Base-by-base conservation (phyloP, 2,113 vertebrate species). In the Malurus alboscapulatus region DNA sequence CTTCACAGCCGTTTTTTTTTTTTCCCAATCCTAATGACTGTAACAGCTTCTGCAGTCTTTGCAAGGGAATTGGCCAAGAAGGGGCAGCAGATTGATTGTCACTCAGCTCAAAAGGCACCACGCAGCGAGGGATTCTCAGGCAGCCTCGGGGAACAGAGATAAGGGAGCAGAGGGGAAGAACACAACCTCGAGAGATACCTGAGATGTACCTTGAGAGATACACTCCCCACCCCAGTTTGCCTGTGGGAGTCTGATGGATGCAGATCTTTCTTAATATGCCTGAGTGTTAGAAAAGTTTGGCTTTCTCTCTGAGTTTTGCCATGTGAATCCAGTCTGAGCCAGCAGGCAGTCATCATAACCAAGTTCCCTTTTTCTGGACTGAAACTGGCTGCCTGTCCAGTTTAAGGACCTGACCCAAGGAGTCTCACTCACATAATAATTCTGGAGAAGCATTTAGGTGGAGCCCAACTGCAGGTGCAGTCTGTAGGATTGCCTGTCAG, bases 41-140 rank as follows among this genome's bases (percentile, higher is more conserved):
- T 20, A 90, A 76, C 51, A 78, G 53, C 87, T 82, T 83, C 75
- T 55, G 63, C 78, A 92, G 53, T 87, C 78, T 91, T 73, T 44
- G 44, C 45, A 62, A 75, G 69, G 42, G 84, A 75, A 82, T 54
- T 0, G 0, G 58, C 42, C 2, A 30, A 40, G 72, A 73, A 94
- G 71, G 74, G 77, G 82, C 38, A 32, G 65, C 73, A 86, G 87
- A 83, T 9, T 54, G 73, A 92, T 36, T 82, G 74, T 92, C 9
- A 26, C 58, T 89, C 59, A 67, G 58, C 66, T 79, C 50, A n/a
- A 78, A 92, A 82, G 69, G 80, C 77, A 40, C 20, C 0, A 0
- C 0, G 0, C 26, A 53, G 53, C 4, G 30, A 82, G 87, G 81
- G 74, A 84, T 50, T 44, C 0, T 0, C 50, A 58, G 68, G 81